Evolutionary conservation across 2,888 invertebrate genomes (phyloP).

Genomic region (Drosophila eohydei): DNA sequence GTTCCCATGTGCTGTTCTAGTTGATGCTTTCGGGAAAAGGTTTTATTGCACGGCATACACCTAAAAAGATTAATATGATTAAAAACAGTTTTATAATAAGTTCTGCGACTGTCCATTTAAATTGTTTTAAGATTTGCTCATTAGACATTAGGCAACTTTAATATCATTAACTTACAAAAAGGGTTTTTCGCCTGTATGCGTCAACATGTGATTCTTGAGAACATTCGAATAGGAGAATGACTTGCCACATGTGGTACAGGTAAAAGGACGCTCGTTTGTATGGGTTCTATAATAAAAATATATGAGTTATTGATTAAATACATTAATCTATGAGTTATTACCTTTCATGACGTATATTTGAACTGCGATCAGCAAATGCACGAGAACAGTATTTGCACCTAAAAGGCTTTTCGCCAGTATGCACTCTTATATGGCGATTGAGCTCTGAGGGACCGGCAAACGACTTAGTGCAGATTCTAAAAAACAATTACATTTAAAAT

Average conservation of each 20-base stretch:
- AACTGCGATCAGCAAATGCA: conserved; percentile 84
- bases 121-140: not conserved
- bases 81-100: not conserved
- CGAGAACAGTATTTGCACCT: conserved; percentile 83
- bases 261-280: conserved; percentile 84
- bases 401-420: conserved; percentile 84
- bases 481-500: not conserved
- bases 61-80: conserved; percentile 47
- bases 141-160: not conserved
- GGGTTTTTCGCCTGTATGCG: conserved; percentile 84
- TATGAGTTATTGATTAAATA: not conserved
- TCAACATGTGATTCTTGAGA: conserved; percentile 84
- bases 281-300: conserved; percentile 76
- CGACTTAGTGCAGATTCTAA: conserved; percentile 81
- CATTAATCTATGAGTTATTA: conserved; percentile 24
- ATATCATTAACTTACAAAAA: conserved; percentile 68
- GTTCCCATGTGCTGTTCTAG: conserved; percentile 82
- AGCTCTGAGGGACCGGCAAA: conserved; percentile 84
- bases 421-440: conserved; percentile 84
- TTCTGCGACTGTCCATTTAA: not conserved
- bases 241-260: conserved; percentile 83
- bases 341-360: conserved; percentile 85
- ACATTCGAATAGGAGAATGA: conserved; percentile 85
- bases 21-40: conserved; percentile 83
- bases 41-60: conserved; percentile 83